Evolutionary conservation across 2,113 vertebrate species (phyloP), one percentile per base, ranked within the genome.

Genomic region (Plestiodon gilberti): DNA sequence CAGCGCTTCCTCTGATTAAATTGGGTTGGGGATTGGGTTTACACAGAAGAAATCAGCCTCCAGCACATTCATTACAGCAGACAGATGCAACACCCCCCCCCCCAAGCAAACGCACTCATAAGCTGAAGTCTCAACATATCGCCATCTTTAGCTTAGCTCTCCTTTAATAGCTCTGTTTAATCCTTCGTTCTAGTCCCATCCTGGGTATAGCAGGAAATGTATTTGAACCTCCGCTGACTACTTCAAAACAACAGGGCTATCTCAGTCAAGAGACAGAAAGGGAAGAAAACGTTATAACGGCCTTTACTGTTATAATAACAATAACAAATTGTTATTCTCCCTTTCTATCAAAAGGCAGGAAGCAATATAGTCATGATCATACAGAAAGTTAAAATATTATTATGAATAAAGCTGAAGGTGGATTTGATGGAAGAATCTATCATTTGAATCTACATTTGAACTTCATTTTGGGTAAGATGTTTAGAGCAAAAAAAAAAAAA

Each of bases 51-150:
- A 83, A 61, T 22, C 35, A 13, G 23, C 82, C 28, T 15, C 55
- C 92, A 94, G 93, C 93, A 95, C 74, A 89, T 78, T 93, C 81
- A 71, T 62, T 35, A 59, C 55, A 81, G 71, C 85, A 76, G 80
- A 81, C 52, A 86, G 89, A 85, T 90, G 90, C 80, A 84, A 70
- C 35, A 23, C 82, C 14, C 48, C 67, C 7, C 25, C 73, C 73
- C 28, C 38, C 81, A 64, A 35, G 55, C 11, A 64, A 28, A 33
- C 52, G 67, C 25, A 52, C 18, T 5, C 48, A 18, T 48, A 2
- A 78, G 9, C 52, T 38, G 78, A 30, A 57, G 35, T 28, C 35
- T 23, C 20, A 55, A 22, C 64, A 22, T 20, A 69, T 57, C 80
- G 38, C 62, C 62, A 82, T 77, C 64, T 83, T 64, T 38, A 30